phyloP scores from a whole-genome alignment of 2,888 invertebrate species.

The Idaea dimidiata region DNA sequence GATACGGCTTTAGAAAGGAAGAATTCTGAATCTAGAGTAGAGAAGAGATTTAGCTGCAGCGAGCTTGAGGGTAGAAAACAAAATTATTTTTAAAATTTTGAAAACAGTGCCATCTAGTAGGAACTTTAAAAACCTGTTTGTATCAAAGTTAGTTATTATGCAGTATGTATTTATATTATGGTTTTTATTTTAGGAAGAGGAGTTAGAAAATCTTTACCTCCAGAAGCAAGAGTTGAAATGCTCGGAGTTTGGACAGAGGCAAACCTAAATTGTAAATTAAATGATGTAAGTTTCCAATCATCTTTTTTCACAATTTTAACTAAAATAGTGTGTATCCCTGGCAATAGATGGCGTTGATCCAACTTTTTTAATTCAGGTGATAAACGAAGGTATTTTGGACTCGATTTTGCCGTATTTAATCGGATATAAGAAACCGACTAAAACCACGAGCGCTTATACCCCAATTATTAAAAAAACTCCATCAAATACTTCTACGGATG shows the following conservation, averaged over 20 bases:
- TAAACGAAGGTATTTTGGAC: slow-evolving; percentile 91
- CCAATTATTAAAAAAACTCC: slow-evolving; percentile 78
- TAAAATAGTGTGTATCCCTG: not conserved
- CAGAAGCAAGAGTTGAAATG: slow-evolving; percentile 69
- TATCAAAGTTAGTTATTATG: not conserved
- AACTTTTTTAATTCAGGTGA: slow-evolving; percentile 79
- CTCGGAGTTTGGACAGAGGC: slow-evolving; percentile 75
- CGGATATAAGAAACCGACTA: slow-evolving; percentile 75
- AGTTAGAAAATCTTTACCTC: slow-evolving; percentile 47
- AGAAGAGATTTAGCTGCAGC: slow-evolving; percentile 64
- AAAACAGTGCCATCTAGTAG: slow-evolving; percentile 33
- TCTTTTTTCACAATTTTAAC: not conserved
- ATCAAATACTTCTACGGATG: slow-evolving; percentile 51
- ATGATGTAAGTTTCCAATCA: slow-evolving; percentile 56
- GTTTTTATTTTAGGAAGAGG: slow-evolving; percentile 43
- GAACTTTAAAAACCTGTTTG: slow-evolving; percentile 2
- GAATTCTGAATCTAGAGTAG: slow-evolving; percentile 43
- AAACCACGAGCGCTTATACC: slow-evolving; percentile 75
- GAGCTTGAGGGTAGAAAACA: slow-evolving; percentile 59
- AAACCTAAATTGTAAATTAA: slow-evolving; percentile 74
- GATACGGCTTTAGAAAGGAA: slow-evolving; percentile 58
- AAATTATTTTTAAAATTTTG: slow-evolving; percentile 2
- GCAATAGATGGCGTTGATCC: slow-evolving; percentile 48
- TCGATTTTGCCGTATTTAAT: slow-evolving; percentile 89
- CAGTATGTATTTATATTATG: not conserved